Evolutionary conservation across 2,797 vertebrate species (phyloP).

Genomic region (Falco concolor): DNA sequence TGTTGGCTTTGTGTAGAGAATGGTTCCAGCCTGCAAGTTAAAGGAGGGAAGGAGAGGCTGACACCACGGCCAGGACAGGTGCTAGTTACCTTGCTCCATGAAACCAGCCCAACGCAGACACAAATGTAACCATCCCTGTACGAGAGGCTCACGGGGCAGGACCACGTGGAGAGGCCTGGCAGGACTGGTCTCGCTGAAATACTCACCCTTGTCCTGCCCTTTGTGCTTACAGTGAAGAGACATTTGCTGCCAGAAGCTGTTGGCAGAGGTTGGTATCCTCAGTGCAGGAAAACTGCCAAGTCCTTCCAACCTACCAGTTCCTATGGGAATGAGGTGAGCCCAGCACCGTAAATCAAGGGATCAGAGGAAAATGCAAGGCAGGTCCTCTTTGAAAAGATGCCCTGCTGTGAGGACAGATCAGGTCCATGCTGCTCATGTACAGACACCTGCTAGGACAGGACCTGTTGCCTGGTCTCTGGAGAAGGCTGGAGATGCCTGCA

Average conservation of each 20-base stretch:
- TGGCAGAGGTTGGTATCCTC: neutral
- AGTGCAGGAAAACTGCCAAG: neutral
- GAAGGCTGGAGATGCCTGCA: neutral
- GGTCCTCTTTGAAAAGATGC: neutral
- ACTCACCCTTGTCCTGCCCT: neutral
- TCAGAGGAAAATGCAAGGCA: neutral
- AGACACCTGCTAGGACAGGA: neutral
- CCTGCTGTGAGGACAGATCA: neutral
- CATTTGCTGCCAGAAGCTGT: neutral
- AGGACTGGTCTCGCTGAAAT: neutral
- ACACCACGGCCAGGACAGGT: neutral
- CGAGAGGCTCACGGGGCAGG: neutral
- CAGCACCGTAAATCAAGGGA: neutral
- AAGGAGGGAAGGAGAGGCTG: neutral
- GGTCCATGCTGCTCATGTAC: neutral
- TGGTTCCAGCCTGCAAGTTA: neutral
- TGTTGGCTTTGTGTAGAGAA: neutral
- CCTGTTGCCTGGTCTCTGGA: neutral
- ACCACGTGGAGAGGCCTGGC: neutral
- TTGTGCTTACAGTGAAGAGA: neutral
- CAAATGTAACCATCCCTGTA: accelerated
- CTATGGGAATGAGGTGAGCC: neutral
- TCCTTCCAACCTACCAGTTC: neutral
- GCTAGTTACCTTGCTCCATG: neutral
- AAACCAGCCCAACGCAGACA: neutral